Percentiles rank a stretch among this genome's conserved stretches.
These are phyloP conservation scores for Vidua chalybeata DNA, from an alignment of 2,113 vertebrate genomes.

Conservation along the genomic window DNA sequence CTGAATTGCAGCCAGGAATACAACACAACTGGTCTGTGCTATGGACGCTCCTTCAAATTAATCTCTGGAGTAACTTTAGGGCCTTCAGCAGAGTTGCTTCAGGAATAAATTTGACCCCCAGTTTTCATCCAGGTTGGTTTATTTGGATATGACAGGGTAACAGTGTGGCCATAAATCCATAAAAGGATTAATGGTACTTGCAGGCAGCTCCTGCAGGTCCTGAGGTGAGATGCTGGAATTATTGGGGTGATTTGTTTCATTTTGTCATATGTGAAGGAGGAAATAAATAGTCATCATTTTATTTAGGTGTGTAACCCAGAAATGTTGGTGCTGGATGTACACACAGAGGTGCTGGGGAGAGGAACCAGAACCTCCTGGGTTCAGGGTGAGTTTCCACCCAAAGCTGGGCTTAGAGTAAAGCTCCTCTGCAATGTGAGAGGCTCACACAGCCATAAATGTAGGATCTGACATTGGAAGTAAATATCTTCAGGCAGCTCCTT, in stretches of 20 bases:
- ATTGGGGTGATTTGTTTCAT: constrained; percentile 1
- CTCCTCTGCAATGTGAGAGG: neutral
- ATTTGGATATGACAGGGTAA: constrained; percentile 19
- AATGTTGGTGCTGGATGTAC: neutral
- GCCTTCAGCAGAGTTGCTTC: neutral
- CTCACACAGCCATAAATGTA: neutral
- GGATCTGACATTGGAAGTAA: neutral
- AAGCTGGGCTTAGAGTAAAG: neutral
- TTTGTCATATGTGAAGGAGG: constrained; percentile 19
- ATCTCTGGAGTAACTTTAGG: neutral
- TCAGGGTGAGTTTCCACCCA: neutral
- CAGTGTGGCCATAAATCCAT: neutral
- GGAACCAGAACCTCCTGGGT: neutral
- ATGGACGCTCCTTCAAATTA: neutral
- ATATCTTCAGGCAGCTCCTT: neutral
- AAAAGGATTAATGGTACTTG: neutral
- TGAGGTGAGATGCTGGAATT: neutral
- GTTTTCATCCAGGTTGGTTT: constrained; percentile 34
- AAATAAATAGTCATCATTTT: neutral
- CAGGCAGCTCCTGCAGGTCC: neutral
- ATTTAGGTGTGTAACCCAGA: neutral
- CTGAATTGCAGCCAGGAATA: neutral
- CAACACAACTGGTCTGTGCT: neutral
- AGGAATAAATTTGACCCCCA: neutral
- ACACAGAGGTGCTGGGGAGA: neutral